These are phyloP conservation scores for Dicycla oo DNA, from an alignment of 2,888 invertebrate genomes.

Conservation along the genomic window DNA sequence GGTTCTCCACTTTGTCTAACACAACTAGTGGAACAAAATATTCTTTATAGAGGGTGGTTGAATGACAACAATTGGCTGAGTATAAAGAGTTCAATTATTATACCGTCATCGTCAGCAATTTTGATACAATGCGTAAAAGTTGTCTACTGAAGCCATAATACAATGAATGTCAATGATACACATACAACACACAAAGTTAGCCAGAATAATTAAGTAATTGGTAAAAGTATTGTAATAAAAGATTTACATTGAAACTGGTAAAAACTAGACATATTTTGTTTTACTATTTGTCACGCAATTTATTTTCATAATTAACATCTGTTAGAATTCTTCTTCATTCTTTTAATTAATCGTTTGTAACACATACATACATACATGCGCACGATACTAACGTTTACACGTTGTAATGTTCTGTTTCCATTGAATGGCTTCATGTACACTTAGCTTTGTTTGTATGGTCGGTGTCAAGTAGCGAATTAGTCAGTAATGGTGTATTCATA, in stretches of 20 bases:
- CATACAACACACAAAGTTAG: slow-evolving; percentile 4
- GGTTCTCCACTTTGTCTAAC: slow-evolving; percentile 91
- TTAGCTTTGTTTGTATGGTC: slow-evolving; percentile 72
- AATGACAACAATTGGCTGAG: slow-evolving; percentile 45
- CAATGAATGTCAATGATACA: slow-evolving; percentile 20
- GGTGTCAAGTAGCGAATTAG: slow-evolving; percentile 73
- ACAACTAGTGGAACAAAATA: slow-evolving; percentile 87
- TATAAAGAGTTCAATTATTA: slow-evolving; percentile 47
- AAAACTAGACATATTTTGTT: slow-evolving; percentile 67
- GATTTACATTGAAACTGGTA: slow-evolving; percentile 10
- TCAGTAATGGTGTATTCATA: slow-evolving; percentile 60
- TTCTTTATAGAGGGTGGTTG: slow-evolving; percentile 40
- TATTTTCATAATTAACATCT: slow-evolving; percentile 65
- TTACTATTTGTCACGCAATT: slow-evolving; percentile 67
- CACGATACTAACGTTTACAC: slow-evolving; percentile 58
- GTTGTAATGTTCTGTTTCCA: slow-evolving; percentile 67
- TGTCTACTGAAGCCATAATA: slow-evolving; percentile 29
- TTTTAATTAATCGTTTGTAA: slow-evolving; percentile 55
- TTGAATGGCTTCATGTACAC: slow-evolving; percentile 75
- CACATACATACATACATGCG: slow-evolving; percentile 46
- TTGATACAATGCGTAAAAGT: slow-evolving; percentile 34
- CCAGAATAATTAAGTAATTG: slow-evolving; percentile 23
- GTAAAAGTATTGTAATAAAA: slow-evolving; percentile 16
- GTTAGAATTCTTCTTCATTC: slow-evolving; percentile 57
- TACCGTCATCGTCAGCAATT: slow-evolving; percentile 43